Percentiles rank a stretch among this genome's conserved stretches.
Conservation (phyloP, 2,113 vertebrate genomes). For the Cololabis saira region DNA sequence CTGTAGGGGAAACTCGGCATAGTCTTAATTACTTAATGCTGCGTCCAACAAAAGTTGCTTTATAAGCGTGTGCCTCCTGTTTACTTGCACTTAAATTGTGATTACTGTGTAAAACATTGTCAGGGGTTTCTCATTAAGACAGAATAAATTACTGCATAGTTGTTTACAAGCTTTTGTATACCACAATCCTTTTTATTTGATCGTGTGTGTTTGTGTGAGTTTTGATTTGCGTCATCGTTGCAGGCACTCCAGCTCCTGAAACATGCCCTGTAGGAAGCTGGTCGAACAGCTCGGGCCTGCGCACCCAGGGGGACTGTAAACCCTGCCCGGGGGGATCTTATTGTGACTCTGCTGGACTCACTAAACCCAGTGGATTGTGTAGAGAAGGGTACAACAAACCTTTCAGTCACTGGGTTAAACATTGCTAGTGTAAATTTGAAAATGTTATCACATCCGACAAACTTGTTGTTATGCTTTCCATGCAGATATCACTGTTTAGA, state of each 20-base stretch:
- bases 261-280: conserved; percentile 86
- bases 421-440: not conserved
- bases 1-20: conserved; percentile 23
- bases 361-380: conserved; percentile 80
- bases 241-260: conserved; percentile 80
- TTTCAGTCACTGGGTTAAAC: not conserved
- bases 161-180: conserved; percentile 10
- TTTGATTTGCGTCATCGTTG: conserved; percentile 6
- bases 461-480: not conserved
- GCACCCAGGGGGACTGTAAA: conserved; percentile 73
- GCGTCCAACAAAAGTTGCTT: not conserved
- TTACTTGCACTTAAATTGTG: conserved; percentile 9
- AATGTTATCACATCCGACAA: not conserved
- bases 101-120: not conserved
- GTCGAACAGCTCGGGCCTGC: conserved; percentile 81
- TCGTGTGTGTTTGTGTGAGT: not conserved
- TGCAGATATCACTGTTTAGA: conserved; percentile 78
- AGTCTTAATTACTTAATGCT: not conserved
- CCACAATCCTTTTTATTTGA: not conserved
- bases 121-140: not conserved
- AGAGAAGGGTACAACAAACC: conserved; percentile 79
- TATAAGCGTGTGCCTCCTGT: not conserved
- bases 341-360: conserved; percentile 78
- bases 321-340: conserved; percentile 82
- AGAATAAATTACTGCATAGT: not conserved